A percentile compares a stretch with the other conserved stretches of the same genome.
phyloP scores from a whole-genome alignment of 2,797 vertebrate genomes.

The Rhinatrema bivittatum region DNA sequence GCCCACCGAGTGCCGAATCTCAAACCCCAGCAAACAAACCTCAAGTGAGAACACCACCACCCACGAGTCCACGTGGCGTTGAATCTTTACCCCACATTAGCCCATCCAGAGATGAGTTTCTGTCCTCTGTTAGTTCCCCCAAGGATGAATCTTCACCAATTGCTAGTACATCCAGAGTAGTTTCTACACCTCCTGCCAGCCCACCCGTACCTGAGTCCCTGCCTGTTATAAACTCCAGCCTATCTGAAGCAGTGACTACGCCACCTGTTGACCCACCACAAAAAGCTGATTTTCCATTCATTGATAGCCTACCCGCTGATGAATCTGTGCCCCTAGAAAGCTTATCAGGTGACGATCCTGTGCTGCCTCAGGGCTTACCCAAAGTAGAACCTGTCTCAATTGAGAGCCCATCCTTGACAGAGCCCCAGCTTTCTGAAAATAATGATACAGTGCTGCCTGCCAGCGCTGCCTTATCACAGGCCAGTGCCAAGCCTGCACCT shows the following conservation, averaged over 20 bases:
- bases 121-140: neutral
- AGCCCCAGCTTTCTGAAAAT: neutral
- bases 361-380: neutral
- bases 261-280: neutral
- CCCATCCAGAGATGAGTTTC: no score
- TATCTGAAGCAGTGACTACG: slow-evolving; percentile 15
- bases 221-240: neutral
- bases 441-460: neutral
- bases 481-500: no score
- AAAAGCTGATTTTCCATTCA: slow-evolving; percentile 11
- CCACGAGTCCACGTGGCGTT: slow-evolving; percentile 39
- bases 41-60: slow-evolving; percentile 13
- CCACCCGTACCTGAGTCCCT: neutral
- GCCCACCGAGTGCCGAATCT: neutral
- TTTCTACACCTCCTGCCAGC: slow-evolving; percentile 4
- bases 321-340: slow-evolving; percentile 12
- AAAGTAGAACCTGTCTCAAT: neutral
- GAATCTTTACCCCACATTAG: neutral
- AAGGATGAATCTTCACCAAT: neutral
- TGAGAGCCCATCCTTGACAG: neutral
- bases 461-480: no score
- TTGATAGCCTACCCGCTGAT: slow-evolving; percentile 8
- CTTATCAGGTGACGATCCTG: no score
- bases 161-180: neutral
- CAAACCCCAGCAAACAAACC: slow-evolving; percentile 3